Percentiles rank a stretch among this genome's conserved stretches.
Conservation (phyloP, 1,140 invertebrate species). For the Aricia agestis region DNA sequence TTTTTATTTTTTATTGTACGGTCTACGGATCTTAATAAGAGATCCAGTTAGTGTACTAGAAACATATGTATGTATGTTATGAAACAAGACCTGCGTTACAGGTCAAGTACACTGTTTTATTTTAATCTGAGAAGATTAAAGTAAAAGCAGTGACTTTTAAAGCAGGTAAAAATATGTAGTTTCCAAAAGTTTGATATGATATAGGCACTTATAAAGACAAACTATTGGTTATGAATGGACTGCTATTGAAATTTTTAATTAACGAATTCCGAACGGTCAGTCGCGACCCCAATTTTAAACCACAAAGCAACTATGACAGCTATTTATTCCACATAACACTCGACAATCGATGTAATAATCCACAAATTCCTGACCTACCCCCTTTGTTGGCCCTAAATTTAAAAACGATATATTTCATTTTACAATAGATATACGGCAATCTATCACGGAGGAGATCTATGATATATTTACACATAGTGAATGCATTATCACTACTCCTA, state of each 20-base stretch:
- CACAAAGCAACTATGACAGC: constrained; percentile 52
- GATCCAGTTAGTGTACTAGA: no score
- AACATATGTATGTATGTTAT: no score
- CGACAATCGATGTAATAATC: constrained; percentile 31
- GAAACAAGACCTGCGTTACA: no score
- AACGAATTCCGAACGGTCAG: constrained; percentile 40
- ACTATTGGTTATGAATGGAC: neutral
- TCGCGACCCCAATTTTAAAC: constrained; percentile 32
- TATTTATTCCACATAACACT: constrained; percentile 34
- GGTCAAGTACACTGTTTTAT: no score
- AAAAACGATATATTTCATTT: constrained; percentile 25
- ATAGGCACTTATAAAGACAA: no score
- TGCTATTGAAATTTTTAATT: constrained; percentile 38
- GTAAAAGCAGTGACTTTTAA: no score
- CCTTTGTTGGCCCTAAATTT: constrained; percentile 9
- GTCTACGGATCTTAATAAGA: no score
- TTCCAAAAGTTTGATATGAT: no score
- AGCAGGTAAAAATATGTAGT: no score
- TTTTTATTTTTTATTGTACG: no score
- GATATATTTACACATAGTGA: constrained; percentile 73
- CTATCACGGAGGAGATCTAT: constrained; percentile 71
- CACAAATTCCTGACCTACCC: constrained; percentile 16
- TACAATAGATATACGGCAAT: constrained; percentile 41
- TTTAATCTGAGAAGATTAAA: no score
- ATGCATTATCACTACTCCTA: constrained; percentile 73